Conservation (phyloP, 2,888 invertebrate species). For the Monopis laevigella region DNA sequence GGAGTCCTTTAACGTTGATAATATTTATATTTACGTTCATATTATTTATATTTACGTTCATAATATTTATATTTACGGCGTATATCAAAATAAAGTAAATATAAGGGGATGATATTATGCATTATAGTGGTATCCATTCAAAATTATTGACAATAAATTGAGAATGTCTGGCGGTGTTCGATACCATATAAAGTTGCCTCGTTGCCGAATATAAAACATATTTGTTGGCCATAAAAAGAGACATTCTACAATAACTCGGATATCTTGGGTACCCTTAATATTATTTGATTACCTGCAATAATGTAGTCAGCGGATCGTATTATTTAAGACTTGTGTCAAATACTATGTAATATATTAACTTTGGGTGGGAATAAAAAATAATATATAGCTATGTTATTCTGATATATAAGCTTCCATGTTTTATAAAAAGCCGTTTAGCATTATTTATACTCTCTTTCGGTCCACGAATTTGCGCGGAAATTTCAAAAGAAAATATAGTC, state of each 20-base stretch:
- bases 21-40: too few relatives aligned
- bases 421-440: too few relatives aligned
- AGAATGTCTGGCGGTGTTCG: conserved; percentile 6
- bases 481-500: too few relatives aligned
- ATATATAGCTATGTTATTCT: too few relatives aligned
- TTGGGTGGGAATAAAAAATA: too few relatives aligned
- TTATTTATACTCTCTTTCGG: too few relatives aligned
- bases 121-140: conserved; percentile 8
- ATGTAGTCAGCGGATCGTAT: conserved; percentile 3
- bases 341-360: not conserved
- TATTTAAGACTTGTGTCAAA: not conserved
- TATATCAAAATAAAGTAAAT: not conserved
- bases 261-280: not conserved
- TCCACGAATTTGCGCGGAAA: too few relatives aligned
- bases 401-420: too few relatives aligned
- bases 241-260: conserved; percentile 9
- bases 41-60: too few relatives aligned
- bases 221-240: conserved; percentile 8
- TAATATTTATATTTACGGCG: too few relatives aligned
- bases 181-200: conserved; percentile 9
- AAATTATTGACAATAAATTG: conserved; percentile 10
- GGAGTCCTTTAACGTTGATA: too few relatives aligned
- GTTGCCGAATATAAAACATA: conserved; percentile 8
- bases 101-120: conserved; percentile 3
- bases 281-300: conserved; percentile 6